Percentiles rank a stretch among this genome's conserved stretches.
Conservation (phyloP, 2,113 vertebrate genomes). For the Amphilophus citrinellus region DNA sequence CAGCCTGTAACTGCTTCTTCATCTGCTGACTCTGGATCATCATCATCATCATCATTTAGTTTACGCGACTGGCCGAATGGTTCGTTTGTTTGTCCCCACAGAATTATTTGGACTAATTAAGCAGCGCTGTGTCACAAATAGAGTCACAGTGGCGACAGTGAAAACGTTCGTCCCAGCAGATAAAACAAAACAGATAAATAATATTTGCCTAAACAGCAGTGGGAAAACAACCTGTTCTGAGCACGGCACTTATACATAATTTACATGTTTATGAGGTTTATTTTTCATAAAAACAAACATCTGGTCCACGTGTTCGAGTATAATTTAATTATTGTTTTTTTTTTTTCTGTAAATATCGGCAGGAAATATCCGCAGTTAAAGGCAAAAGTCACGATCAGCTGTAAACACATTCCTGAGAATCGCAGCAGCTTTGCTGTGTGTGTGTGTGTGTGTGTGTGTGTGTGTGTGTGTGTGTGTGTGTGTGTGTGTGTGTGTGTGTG, state of each 20-base stretch:
- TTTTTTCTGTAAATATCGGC: not conserved
- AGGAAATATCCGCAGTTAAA: not conserved
- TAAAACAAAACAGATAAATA: not conserved
- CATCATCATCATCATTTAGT: not conserved
- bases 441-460: not conserved
- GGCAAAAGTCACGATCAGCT: too few relatives aligned
- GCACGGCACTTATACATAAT: not conserved
- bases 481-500: too few relatives aligned
- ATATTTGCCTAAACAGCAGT: not conserved
- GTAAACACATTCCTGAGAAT: not conserved
- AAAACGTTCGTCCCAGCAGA: not conserved
- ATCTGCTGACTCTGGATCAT: not conserved
- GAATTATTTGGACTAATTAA: constrained; percentile 23
- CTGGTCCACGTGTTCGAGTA: not conserved
- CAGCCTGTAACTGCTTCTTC: not conserved
- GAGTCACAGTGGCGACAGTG: not conserved
- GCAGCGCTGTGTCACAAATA: not conserved
- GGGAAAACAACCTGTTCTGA: not conserved
- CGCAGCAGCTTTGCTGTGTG: not conserved
- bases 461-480: not conserved
- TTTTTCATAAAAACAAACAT: not conserved
- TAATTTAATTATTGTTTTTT: fast-evolving
- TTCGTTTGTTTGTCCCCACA: constrained; percentile 11
- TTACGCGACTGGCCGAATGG: not conserved
- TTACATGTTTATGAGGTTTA: not conserved